Percentiles rank a stretch among this genome's conserved stretches.
Evolutionary conservation across 1,140 invertebrate genomes (phyloP).

Genomic region (Drosophila lacertosa): DNA sequence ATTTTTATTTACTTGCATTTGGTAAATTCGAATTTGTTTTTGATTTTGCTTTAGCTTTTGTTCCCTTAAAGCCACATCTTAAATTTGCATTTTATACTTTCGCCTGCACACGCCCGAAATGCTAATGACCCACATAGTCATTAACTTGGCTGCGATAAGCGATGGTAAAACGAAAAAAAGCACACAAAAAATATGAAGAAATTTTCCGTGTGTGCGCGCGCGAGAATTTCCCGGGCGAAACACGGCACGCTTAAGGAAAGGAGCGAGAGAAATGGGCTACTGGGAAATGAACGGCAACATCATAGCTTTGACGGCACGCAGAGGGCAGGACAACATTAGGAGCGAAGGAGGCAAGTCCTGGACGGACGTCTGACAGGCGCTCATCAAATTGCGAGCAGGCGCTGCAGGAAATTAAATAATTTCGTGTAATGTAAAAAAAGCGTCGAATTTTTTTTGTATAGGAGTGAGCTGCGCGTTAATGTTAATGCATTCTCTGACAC

Average conservation of each 20-base stretch:
- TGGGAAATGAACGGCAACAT: slow-evolving; percentile 35
- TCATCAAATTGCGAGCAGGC: slow-evolving; percentile 71
- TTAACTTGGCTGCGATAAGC: slow-evolving; percentile 72
- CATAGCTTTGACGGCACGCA: slow-evolving; percentile 50
- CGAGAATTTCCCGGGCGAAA: slow-evolving; percentile 14
- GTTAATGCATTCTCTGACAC: slow-evolving; percentile 62
- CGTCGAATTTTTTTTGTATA: slow-evolving; percentile 12
- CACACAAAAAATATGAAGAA: slow-evolving; percentile 25
- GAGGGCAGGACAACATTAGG: slow-evolving; percentile 49
- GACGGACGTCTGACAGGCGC: slow-evolving; percentile 56
- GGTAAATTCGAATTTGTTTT: slow-evolving; percentile 15
- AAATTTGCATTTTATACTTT: slow-evolving; percentile 22
- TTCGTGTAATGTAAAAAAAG: slow-evolving; percentile 68
- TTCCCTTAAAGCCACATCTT: slow-evolving; percentile 17
- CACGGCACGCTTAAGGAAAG: neutral
- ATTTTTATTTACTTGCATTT: neutral
- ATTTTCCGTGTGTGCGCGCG: slow-evolving; percentile 33
- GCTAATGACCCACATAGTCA: slow-evolving; percentile 76
- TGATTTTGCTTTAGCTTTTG: too few relatives aligned
- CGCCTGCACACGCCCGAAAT: slow-evolving; percentile 47
- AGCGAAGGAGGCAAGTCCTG: slow-evolving; percentile 3
- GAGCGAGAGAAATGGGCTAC: neutral
- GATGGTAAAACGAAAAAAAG: slow-evolving; percentile 28
- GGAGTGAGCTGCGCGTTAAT: slow-evolving; percentile 54
- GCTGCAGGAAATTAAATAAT: slow-evolving; percentile 78